Evolutionary conservation across 64 coral and sea anemone genomes (phyloP), one percentile per base, ranked within the genome.

Genomic region (Orbicella faveolata): DNA sequence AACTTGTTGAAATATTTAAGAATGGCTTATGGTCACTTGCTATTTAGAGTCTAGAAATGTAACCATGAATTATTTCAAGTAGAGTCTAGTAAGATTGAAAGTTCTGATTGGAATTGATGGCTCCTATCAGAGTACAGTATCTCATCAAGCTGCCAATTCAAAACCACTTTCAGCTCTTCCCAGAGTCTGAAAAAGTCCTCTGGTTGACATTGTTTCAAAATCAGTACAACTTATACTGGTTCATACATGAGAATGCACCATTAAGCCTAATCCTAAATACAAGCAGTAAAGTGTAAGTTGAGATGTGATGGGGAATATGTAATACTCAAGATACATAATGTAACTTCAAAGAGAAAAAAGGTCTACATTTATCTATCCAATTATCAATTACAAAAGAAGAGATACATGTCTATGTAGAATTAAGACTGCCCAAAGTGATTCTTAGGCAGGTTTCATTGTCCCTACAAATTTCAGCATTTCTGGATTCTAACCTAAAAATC

Each of bases 191-290:
- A 59, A 14, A 16, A 59, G 55, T 59, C 55, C 1, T 0, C 15
- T 16, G 11, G 15, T 15, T 59, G 55, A 59, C 10, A 59, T 14
- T 1, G 55, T 59, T 59, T 59, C 55, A 59, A 59, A 12, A 14
- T 59, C 15, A 59, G 55, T 59, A 10, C 15, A 59, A 59, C 15
- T 59, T 16, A 59, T 59, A 59, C 55, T 59, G 55, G 82, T 85
- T 85, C 82, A 85, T 23, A 67, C 82, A 85, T 73, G 65, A 52
- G 64, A 85, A 52, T 52, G 30, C 39, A 72, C 30, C 11, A 41
- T 52, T 34, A 83, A 41, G 34, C 62, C 18, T 36, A 67, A 66
- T 57, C 3, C 52, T 78, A 70, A 23, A 25, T 30, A 79, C 21
- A n/a, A 79, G 26, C 10, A 79, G 23, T 79, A 67, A 21, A 33